Evolutionary conservation across 2,888 invertebrate species (phyloP).

Genomic region (Dicyrtoma fusca): DNA sequence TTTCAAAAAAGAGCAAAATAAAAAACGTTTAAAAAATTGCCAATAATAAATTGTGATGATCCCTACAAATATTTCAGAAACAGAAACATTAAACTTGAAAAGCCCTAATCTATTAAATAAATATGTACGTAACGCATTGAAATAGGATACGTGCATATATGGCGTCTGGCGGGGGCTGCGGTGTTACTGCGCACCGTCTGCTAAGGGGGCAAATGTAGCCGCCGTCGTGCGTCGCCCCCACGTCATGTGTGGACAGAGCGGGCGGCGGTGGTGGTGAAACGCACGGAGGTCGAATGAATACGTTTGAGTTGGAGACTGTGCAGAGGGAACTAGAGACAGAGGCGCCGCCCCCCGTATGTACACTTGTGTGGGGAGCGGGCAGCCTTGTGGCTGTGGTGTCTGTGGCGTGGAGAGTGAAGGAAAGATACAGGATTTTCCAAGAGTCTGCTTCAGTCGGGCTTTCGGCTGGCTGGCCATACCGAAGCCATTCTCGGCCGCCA

Average conservation of each 20-base stretch:
- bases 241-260: too few species aligned
- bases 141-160: not conserved
- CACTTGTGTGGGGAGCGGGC: not conserved
- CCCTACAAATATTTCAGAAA: too few species aligned
- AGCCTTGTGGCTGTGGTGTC: not conserved
- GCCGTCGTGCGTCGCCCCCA: too few species aligned
- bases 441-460: slow-evolving; percentile 10
- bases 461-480: slow-evolving; percentile 21
- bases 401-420: slow-evolving; percentile 14
- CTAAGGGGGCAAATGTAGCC: too few species aligned
- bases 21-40: too few species aligned
- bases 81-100: too few species aligned
- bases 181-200: too few species aligned
- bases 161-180: not conserved
- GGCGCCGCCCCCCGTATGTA: too few species aligned
- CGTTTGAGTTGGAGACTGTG: not conserved
- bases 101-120: too few species aligned
- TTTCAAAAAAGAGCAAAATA: too few species aligned
- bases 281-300: not conserved
- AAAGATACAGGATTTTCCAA: slow-evolving; percentile 6
- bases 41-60: too few species aligned
- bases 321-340: not conserved
- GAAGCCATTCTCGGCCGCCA: slow-evolving; percentile 7
- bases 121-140: not conserved
- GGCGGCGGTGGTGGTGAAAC: not conserved